Evolutionary conservation across 2,797 vertebrate species (phyloP).

Genomic region (Clarias pachynema): DNA sequence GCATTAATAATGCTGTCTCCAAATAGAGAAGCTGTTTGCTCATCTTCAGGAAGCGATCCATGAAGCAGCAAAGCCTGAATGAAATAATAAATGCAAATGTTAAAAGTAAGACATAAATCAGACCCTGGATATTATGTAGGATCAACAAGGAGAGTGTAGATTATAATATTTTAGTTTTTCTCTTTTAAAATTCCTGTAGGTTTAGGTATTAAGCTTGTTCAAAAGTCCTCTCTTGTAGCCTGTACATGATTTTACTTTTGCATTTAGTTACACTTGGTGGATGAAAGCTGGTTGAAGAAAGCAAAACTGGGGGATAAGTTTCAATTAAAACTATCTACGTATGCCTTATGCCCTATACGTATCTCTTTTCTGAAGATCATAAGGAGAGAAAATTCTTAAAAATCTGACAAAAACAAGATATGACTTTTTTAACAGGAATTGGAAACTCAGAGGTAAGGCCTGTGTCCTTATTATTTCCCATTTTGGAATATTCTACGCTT

Average conservation of each 20-base stretch:
- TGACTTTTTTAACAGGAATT: not conserved
- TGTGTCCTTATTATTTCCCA: not conserved
- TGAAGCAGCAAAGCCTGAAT: constrained; percentile 90
- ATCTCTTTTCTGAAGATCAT: not conserved
- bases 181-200: not conserved
- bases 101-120: not conserved
- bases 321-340: not conserved
- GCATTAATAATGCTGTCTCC: constrained; percentile 80
- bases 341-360: too few relatives aligned
- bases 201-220: not conserved
- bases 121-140: not conserved
- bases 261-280: not conserved
- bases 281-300: not conserved
- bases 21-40: constrained; percentile 88
- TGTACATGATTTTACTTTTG: not conserved
- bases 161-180: not conserved
- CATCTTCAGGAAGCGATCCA: constrained; percentile 93
- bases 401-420: not conserved
- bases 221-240: not conserved
- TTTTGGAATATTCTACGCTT: not conserved
- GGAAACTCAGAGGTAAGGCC: not conserved
- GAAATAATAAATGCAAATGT: not conserved
- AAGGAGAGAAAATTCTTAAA: not conserved
- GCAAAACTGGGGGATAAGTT: not conserved
- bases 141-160: not conserved